Base-by-base conservation (phyloP, 2,113 vertebrate genomes). In the Strix uralensis region DNA sequence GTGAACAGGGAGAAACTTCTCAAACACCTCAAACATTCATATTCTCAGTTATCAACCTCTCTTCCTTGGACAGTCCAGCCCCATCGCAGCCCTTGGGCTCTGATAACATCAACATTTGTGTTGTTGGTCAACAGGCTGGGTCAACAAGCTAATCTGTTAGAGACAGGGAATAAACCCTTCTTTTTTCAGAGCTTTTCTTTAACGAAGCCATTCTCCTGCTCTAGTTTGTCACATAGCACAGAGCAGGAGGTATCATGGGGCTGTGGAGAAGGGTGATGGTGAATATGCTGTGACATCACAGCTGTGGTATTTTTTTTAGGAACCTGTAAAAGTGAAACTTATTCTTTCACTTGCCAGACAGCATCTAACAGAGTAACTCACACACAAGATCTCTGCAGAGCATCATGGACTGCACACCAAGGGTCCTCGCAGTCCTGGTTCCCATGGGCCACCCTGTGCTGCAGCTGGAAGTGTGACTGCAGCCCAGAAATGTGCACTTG, bases 361-460 rank as follows among this genome's bases (percentile, higher is more conserved):
- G 23, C 20, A 29, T 25, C 40, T 62, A 44, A 42, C 32, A 44
- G 61, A 69, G 36, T 40, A 40, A 69, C 32, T 22, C 49, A 40
- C 16, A 19, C 27, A 15, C 14, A 12, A 52, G 29, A 19, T 81
- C 42, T 44, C 62, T n/a, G 16, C 16, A 30, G 10, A 36, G 20
- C 34, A 32, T 51, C 3, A 0, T 21, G 30, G 38, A 40, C 1
- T 7, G 32, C 63, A 32, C 42, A 69, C 29, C 62, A 29, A 63
- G 11, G 9, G 20, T 69, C 17, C 12, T 63, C 2, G 0, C 6
- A 15, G 47, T 26, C 32, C 16, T 0, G 1, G 14, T 44, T 46
- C 36, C 49, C 32, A 30, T 29, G 42, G 36, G 32, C 23, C 4
- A 2, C 38, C 26, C 52, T 26, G 5, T 2, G 2, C 40, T 71